Conservation (phyloP, 2,888 invertebrate genomes). For the Willowsia nigromaculata region DNA sequence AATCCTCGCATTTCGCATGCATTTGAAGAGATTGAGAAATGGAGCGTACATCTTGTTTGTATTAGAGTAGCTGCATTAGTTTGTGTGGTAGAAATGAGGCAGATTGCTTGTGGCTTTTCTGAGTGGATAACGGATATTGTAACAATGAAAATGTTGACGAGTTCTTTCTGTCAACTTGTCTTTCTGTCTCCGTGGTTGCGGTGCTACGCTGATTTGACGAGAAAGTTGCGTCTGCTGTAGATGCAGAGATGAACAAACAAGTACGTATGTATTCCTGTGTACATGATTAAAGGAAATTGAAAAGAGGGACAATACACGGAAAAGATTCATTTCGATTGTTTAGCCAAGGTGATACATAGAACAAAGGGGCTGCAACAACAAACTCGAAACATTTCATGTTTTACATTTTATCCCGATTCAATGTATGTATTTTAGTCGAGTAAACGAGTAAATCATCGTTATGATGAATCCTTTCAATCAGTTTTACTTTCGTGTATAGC, state of each 20-base stretch:
- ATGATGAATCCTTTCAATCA: conserved; percentile 18
- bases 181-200: conserved; percentile 35
- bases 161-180: conserved; percentile 60
- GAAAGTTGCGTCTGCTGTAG: not conserved
- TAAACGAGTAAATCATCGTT: not conserved
- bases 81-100: conserved; percentile 3
- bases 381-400: not conserved
- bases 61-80: not conserved
- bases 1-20: conserved; percentile 29
- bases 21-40: conserved; percentile 54
- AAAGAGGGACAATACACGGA: conserved; percentile 11
- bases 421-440: not conserved
- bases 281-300: conserved; percentile 21
- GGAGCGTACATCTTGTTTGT: conserved; percentile 44
- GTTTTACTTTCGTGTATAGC: not conserved
- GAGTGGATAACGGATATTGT: conserved; percentile 53
- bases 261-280: not conserved
- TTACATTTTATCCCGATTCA: not conserved
- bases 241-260: not conserved
- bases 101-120: conserved; percentile 61
- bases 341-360: conserved; percentile 23
- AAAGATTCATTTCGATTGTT: conserved; percentile 36
- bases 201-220: not conserved
- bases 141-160: conserved; percentile 64
- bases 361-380: not conserved